Evolutionary conservation across 1,140 invertebrate genomes (phyloP), one percentile per base, ranked within the genome.

Genomic region (Tigriopus japonicus): DNA sequence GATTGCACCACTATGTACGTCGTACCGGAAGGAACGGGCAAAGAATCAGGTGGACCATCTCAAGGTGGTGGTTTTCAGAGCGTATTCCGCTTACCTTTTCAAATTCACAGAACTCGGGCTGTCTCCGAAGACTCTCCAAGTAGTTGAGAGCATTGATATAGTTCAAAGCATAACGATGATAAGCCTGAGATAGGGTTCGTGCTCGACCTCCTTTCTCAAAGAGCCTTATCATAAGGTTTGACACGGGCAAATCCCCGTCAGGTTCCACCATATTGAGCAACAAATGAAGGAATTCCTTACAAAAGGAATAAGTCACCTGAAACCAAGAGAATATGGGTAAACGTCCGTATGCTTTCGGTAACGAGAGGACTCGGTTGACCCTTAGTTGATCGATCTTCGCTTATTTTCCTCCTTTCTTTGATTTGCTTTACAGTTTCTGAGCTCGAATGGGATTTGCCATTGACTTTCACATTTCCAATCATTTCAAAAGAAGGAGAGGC

Each of bases 221-320:
- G 5, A 63, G 60, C 28, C 21, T 51, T 13, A 24, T 17, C 17
- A 63, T 53, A 1, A 60, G 54, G 41, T 49, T 21, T 40, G 49
- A 24, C 6, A 64, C 58, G 14, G 21, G 43, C 14, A 59, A 23
- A 17, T 24, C 42, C 1, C 35, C 62, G 41, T 64, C 52, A 58
- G 15, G 35, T n/a, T 24, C 28, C 35, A 60, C 9, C 59, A 78
- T 72, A 63, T 77, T 76, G 14, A 80, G 67, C 3, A 81, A 66
- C 14, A 79, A 69, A 24, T 73, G 71, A 42, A 82, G 72, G 66
- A 82, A 82, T 63, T 81, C 79, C 68, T 80, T 79, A 67, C 80
- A 82, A 68, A 82, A 83, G 10, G 76, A 78, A 67, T 82, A 80
- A 19, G 79, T 81, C 1, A 82, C 78, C 78, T 80, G 65, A 6